These are phyloP conservation scores for Falco peregrinus DNA, from an alignment of 2,797 vertebrate genomes.

Conservation along the genomic window DNA sequence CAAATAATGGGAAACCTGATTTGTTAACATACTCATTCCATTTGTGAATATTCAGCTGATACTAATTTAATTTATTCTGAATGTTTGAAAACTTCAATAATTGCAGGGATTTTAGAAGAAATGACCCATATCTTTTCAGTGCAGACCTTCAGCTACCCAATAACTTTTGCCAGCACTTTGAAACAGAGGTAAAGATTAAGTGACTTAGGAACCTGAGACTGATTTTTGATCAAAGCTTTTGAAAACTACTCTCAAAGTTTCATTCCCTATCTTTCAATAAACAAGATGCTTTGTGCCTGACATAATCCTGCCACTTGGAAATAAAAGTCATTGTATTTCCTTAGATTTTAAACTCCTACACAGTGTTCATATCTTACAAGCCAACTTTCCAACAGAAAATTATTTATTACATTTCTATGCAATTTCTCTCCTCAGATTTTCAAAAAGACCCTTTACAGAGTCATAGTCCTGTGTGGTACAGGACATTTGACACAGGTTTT, in stretches of 20 bases:
- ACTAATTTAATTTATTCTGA: not conserved
- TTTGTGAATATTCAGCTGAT: not conserved
- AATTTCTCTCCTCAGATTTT: not conserved
- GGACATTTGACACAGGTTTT: not conserved
- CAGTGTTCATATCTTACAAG: not conserved
- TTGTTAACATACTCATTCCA: not conserved
- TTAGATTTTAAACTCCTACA: not conserved
- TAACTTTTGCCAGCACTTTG: not conserved
- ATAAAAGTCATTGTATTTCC: not conserved
- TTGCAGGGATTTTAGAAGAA: not conserved
- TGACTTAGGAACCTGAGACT: not conserved
- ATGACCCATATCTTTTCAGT: not conserved
- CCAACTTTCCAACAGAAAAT: not conserved
- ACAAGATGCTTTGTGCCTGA: not conserved
- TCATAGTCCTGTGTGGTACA: accelerated
- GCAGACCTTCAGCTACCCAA: not conserved
- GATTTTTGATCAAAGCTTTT: not conserved
- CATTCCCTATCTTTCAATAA: not conserved
- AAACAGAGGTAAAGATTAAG: not conserved
- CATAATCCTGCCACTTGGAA: not conserved
- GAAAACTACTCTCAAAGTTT: not conserved
- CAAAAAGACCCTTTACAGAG: not conserved
- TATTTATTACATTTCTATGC: not conserved
- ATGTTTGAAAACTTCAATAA: constrained; percentile 2
- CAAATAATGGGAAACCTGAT: not conserved